These are phyloP conservation scores for Diploscapter pachys DNA, from an alignment of 1,140 invertebrate species.

Conservation along the genomic window DNA sequence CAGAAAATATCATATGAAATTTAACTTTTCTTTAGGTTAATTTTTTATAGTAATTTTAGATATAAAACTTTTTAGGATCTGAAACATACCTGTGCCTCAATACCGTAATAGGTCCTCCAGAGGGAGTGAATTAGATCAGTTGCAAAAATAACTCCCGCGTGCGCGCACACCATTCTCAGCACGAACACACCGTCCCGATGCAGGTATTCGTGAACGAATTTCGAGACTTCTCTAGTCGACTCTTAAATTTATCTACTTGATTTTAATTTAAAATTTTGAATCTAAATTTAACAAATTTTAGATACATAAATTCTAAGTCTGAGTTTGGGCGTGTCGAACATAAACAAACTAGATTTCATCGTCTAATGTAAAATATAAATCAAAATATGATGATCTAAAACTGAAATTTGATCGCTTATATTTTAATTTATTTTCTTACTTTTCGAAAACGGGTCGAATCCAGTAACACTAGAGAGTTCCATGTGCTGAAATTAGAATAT, in stretches of 20 bases:
- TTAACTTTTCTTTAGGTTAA: no score
- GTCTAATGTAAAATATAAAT: no score
- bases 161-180: constrained; percentile 60
- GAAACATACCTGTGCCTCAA: constrained; percentile 3
- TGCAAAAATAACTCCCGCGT: constrained; percentile 49
- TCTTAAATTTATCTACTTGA: constrained; percentile 21
- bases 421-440: constrained; percentile 22
- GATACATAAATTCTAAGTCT: neutral
- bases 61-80: no score
- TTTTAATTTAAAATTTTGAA: constrained; percentile 27
- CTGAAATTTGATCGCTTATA: neutral
- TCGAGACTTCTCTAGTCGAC: constrained; percentile 40
- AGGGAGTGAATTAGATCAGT: constrained; percentile 42
- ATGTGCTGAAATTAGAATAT: constrained; percentile 9
- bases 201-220: constrained; percentile 62
- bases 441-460: constrained; percentile 15
- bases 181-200: constrained; percentile 64
- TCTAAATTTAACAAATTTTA: constrained; percentile 5
- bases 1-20: no score
- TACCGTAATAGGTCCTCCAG: constrained; percentile 16
- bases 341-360: no score
- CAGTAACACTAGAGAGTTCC: constrained; percentile 24
- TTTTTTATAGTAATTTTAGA: no score
- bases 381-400: no score
- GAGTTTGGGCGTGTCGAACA: no score